phyloP scores from a whole-genome alignment of 2,113 vertebrate species.

The Nycticryphes semicollaris region DNA sequence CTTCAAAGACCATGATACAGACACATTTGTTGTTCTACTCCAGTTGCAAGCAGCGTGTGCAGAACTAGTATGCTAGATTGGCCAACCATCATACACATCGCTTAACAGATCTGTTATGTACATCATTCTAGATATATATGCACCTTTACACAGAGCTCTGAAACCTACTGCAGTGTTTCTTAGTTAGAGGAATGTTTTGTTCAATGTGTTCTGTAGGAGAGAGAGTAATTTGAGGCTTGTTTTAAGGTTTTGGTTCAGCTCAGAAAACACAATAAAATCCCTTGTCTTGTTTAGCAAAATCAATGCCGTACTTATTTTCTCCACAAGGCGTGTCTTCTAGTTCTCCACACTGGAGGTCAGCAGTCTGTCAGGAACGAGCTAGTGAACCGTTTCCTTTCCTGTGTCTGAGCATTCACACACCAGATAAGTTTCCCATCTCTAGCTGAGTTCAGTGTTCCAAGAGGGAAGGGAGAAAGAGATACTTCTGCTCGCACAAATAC shows the following conservation, averaged over 20 bases:
- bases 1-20: background rate
- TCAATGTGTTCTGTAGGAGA: background rate
- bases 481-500: background rate
- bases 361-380: background rate
- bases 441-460: background rate
- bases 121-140: background rate
- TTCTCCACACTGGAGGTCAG: background rate
- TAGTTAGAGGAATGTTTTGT: background rate
- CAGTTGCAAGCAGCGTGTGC: background rate
- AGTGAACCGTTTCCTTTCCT: background rate
- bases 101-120: background rate
- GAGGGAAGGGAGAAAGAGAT: background rate
- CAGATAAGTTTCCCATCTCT: background rate
- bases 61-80: background rate
- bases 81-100: background rate
- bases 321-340: background rate
- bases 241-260: background rate
- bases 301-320: background rate
- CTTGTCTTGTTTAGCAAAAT: background rate
- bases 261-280: background rate
- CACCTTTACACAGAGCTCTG: background rate
- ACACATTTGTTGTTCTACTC: background rate
- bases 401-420: fast-evolving
- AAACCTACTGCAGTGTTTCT: background rate
- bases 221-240: background rate